Evolutionary conservation across 2,113 vertebrate genomes (phyloP), one percentile per base, ranked within the genome.

Genomic region (Nettapus auritus): DNA sequence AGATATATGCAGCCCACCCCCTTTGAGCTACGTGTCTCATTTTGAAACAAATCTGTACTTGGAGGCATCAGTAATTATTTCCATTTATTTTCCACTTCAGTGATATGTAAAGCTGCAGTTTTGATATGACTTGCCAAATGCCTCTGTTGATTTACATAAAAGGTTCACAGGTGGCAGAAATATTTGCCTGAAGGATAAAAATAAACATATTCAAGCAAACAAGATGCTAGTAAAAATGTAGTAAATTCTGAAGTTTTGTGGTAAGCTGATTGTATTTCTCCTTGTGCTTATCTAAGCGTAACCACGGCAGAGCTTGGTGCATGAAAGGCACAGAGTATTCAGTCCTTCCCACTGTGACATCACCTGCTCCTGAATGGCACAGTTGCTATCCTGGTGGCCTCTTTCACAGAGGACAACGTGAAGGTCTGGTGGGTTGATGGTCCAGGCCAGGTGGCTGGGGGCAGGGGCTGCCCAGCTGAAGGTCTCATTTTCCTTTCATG

Each of bases 111-210:
- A 96, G 88, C 92, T 90, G 77, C 62, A 88, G 90, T 92, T 96
- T 90, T 92, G 88, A 84, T 96, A 76, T 8, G 34, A 74, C 77
- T 94, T 96, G 92, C 96, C 96, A 97, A 96, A 76, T 90, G 77
- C 88, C 70, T 94, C 86, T 0, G 2, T 86, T 96, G 88, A 93
- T 95, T 96, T 96, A 76, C 93, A 94, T 90, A 75, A 88, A 93
- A 95, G 67, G 92, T 89, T 93, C 92, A 87, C 80, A 82, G 83
- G 53, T 90, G 66, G 69, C 77, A 96, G 88, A 96, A 96, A 95
- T 92, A 93, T 95, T 96, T 96, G 86, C 90, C 77, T 92, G 62
- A 86, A 82, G 83, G 86, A 95, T 90, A 93, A 96, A 97, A 97
- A 94, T 93, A 95, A 96, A 92, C 59, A 79, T 68, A 94, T 76